These are phyloP conservation scores for Drosophila merina DNA, from an alignment of 2,888 invertebrate genomes.

Conservation along the genomic window DNA sequence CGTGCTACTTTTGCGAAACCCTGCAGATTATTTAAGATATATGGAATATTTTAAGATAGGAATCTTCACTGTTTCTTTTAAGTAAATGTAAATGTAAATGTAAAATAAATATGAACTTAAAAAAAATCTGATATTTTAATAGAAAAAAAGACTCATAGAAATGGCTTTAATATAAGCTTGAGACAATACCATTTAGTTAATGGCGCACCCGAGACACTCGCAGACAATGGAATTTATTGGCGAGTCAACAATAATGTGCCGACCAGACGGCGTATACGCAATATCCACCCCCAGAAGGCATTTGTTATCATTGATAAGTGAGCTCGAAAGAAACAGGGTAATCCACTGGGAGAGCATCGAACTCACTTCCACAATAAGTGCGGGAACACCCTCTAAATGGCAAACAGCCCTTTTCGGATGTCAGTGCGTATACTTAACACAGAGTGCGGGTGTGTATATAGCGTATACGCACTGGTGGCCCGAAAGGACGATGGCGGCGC, in stretches of 20 bases:
- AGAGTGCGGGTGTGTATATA: conserved; percentile 36
- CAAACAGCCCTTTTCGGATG: conserved; percentile 56
- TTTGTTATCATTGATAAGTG: conserved; percentile 75
- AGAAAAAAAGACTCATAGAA: neutral
- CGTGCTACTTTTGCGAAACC: too few relatives aligned
- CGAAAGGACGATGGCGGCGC: conserved; percentile 52
- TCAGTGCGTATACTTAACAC: conserved; percentile 60
- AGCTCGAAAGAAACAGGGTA: conserved; percentile 64
- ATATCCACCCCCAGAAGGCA: conserved; percentile 67
- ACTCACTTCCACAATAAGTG: conserved; percentile 2
- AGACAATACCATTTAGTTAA: conserved; percentile 2
- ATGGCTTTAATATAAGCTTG: conserved; percentile 11
- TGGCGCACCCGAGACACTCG: conserved; percentile 16
- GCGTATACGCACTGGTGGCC: conserved; percentile 55
- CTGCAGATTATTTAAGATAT: too few relatives aligned
- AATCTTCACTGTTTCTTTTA: neutral
- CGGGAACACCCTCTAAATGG: conserved; percentile 42
- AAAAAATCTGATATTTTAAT: too few relatives aligned
- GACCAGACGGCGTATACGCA: conserved; percentile 57
- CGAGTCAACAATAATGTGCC: conserved; percentile 31
- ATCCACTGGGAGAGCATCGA: neutral
- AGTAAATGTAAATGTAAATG: neutral
- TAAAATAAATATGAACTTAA: neutral
- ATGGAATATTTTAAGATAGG: neutral
- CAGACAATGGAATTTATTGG: conserved; percentile 51